These are phyloP conservation scores for Lepilemur ruficaudatus DNA, from an alignment of 2,797 vertebrate species.

Conservation along the genomic window DNA sequence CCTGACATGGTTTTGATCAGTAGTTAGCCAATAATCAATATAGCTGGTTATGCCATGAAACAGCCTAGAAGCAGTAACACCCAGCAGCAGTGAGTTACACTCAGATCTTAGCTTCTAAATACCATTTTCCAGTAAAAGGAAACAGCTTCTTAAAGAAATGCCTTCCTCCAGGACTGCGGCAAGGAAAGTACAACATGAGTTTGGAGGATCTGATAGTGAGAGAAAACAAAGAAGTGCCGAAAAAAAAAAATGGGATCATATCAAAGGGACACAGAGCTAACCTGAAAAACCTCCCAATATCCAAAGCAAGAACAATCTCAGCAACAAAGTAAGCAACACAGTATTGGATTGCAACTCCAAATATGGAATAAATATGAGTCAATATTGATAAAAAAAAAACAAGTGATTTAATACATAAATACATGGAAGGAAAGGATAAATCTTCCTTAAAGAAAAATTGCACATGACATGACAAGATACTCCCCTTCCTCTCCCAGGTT, in stretches of 20 bases:
- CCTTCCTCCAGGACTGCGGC: neutral
- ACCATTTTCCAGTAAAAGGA: neutral
- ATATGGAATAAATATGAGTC: neutral
- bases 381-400: neutral
- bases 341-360: neutral
- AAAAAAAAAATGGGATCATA: too few species aligned
- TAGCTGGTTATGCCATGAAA: neutral
- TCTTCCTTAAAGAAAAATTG: neutral
- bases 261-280: neutral
- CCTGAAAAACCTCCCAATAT: neutral
- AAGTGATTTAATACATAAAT: neutral
- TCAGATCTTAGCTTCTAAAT: neutral
- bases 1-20: neutral
- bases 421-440: neutral
- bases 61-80: neutral
- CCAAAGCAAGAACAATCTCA: neutral
- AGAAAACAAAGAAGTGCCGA: neutral
- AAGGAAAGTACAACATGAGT: neutral
- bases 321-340: neutral
- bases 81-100: neutral
- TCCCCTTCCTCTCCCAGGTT: neutral
- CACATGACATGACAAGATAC: neutral
- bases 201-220: neutral
- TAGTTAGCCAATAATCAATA: neutral
- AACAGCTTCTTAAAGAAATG: neutral